Conservation (phyloP, 2,797 vertebrate species). For the Enteromius paludinosus region DNA sequence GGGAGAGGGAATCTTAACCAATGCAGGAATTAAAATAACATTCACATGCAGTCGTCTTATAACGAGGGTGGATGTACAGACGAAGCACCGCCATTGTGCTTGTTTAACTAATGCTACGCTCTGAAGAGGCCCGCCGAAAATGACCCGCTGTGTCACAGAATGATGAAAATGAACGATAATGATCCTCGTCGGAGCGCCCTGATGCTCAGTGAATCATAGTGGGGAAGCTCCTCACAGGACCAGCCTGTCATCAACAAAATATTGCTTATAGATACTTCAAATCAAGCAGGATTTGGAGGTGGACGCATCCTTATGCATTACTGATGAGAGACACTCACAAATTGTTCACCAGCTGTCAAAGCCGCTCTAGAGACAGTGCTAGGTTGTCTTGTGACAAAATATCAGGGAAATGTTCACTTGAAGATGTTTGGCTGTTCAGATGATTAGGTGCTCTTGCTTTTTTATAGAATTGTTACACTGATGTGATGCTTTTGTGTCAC, state of each 20-base stretch:
- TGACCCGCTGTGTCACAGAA: constrained; percentile 44
- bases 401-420: neutral
- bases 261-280: constrained; percentile 33
- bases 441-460: neutral
- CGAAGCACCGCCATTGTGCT: constrained; percentile 40
- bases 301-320: constrained; percentile 60
- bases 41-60: constrained; percentile 19
- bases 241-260: constrained; percentile 40
- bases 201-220: constrained; percentile 40
- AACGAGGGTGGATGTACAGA: constrained; percentile 35
- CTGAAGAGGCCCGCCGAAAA: constrained; percentile 38
- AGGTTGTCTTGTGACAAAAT: neutral
- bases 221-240: neutral
- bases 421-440: neutral
- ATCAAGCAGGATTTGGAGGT: constrained; percentile 15
- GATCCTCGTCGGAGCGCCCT: constrained; percentile 21
- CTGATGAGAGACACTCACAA: constrained; percentile 59
- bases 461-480: neutral
- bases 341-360: constrained; percentile 64
- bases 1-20: constrained; percentile 24
- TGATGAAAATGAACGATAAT: constrained; percentile 51
- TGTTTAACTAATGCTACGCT: constrained; percentile 49
- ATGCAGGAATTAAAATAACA: constrained; percentile 25
- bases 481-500: neutral
- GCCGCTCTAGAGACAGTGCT: constrained; percentile 48